Evolutionary conservation across 2,797 vertebrate species (phyloP).

Genomic region (Hirundo rustica): DNA sequence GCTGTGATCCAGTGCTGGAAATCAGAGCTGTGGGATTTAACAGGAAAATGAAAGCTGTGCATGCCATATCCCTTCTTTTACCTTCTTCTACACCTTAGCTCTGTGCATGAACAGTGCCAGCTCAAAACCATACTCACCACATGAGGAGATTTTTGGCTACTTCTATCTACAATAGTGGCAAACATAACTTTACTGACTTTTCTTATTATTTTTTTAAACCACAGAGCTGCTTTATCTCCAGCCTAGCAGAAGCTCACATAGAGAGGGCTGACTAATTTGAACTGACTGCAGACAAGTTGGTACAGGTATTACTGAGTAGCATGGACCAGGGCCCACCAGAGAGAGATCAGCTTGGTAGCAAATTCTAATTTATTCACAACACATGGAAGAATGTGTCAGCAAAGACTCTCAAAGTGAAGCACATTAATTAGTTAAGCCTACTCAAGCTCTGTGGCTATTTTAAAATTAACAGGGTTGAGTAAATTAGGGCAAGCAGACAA

Average conservation of each 20-base stretch:
- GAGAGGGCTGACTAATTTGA: background rate
- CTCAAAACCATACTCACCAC: background rate
- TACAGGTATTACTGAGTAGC: background rate
- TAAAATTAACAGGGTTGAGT: conserved; percentile 40
- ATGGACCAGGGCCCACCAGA: background rate
- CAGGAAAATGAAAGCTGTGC: background rate
- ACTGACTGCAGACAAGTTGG: background rate
- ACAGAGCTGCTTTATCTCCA: background rate
- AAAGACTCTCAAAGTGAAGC: conserved; percentile 9
- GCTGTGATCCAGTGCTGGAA: background rate
- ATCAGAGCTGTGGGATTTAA: background rate
- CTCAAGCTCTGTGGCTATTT: conserved; percentile 49
- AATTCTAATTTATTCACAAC: conserved; percentile 14
- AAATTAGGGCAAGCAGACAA: conserved; percentile 31
- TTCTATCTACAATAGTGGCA: background rate
- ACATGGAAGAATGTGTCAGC: conserved; percentile 3
- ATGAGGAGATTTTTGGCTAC: background rate
- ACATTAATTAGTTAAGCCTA: conserved; percentile 38
- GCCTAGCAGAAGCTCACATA: background rate
- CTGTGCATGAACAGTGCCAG: background rate
- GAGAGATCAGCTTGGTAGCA: background rate
- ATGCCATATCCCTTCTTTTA: background rate
- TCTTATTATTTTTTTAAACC: background rate
- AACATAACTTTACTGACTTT: background rate
- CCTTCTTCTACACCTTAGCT: background rate